Evolutionary conservation across 2,888 invertebrate species (phyloP), one percentile per base, ranked within the genome.

Genomic region (Phyllotreta cruciferae): DNA sequence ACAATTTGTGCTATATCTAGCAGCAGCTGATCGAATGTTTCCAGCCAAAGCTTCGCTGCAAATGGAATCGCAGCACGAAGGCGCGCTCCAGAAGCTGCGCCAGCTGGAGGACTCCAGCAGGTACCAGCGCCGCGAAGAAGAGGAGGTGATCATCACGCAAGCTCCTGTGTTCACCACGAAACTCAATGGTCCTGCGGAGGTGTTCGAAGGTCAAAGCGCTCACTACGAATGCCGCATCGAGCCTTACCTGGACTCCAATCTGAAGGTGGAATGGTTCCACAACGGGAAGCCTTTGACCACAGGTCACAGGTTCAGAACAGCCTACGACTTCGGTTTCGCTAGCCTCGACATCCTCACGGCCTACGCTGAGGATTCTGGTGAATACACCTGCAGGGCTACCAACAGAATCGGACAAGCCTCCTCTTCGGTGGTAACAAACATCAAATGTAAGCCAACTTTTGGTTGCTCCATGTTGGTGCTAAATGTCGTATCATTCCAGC

Each of bases 321-420:
- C 95, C 52, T 94, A 92, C 77, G 98, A 98, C 79, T 98, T 99
- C 80, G 98, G 98, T 49, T 98, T 96, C 81, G 96, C 96, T 62
- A 93, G 98, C 56, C 86, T 99, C 67, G 98, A 99, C 79, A 93
- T 99, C 66, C 85, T 96, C 35, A 93, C 94, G 44, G 96, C 96
- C 1, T 94, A 96, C 75, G 91, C 92, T 11, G 96, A 96, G 83
- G 98, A 98, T 80, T 91, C 94, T 68, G 97, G 97, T 57, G 93
- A 93, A 79, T 95, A 95, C 76, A 92, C 92, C 9, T 93, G 94
- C 81, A 89, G 88, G 76, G 94, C 92, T 54, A 93, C 92, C 57
- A 96, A 96, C 79, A 89, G 88, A 71, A 83, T 93, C 67, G 96
- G 95, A 71, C 89, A 91, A 80, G 93, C 94, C 1, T 85, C 87